Conservation (phyloP, 2,888 invertebrate genomes). For the Harpalus rubripes region DNA sequence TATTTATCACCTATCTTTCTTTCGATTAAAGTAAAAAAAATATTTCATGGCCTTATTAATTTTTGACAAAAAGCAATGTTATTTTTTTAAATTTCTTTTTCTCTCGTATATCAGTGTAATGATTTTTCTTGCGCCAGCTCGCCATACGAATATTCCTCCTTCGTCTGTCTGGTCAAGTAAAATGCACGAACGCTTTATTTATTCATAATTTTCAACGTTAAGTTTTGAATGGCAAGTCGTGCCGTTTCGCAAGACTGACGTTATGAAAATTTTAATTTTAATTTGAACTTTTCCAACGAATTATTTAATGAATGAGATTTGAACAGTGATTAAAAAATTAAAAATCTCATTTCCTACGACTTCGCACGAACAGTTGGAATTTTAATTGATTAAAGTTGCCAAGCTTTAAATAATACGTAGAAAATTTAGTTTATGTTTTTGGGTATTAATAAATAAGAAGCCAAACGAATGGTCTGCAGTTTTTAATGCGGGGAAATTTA, state of each 20-base stretch:
- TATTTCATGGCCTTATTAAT: no score
- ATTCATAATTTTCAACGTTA: slow-evolving; percentile 56
- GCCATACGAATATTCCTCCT: neutral
- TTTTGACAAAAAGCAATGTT: no score
- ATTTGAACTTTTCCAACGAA: slow-evolving; percentile 53
- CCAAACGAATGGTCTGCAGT: neutral
- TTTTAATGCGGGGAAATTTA: neutral
- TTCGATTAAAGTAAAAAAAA: no score
- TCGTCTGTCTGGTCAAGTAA: neutral
- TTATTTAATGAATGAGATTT: slow-evolving; percentile 51
- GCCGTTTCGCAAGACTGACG: slow-evolving; percentile 54
- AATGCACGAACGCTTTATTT: slow-evolving; percentile 50
- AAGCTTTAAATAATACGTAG: neutral
- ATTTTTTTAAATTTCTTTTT: neutral
- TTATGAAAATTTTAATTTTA: slow-evolving; percentile 62
- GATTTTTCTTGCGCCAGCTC: neutral
- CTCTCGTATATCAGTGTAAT: neutral
- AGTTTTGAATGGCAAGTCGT: slow-evolving; percentile 51
- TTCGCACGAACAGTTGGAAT: slow-evolving; percentile 20
- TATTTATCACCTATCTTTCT: no score
- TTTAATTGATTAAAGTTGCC: slow-evolving; percentile 25
- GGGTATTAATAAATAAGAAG: neutral
- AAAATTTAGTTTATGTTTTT: neutral
- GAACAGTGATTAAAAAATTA: slow-evolving; percentile 52
- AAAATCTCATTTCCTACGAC: slow-evolving; percentile 16